Evolutionary conservation across 2,888 invertebrate species (phyloP), one percentile per base, ranked within the genome.

Genomic region (Chelonus formosanus): DNA sequence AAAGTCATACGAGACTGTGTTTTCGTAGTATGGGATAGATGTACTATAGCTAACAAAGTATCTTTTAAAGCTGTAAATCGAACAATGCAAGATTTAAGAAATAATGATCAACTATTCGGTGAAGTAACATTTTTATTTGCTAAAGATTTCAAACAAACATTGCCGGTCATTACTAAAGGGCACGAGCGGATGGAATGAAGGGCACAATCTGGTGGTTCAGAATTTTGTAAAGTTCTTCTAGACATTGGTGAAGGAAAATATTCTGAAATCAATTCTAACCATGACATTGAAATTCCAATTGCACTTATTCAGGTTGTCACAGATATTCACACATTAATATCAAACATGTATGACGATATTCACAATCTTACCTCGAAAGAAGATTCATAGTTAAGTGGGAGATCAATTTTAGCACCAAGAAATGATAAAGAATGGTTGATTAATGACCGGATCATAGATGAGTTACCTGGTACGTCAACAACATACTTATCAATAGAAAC

Each of bases 11-110:
- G 2, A 20, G 20, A 20, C 20, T 20, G 20, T 20, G 20, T 20
- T 20, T 20, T 20, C 3, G 80, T 85, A n/a, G 68, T 85, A 45
- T 84, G 78, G 82, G 83, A 85, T 73, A 82, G 85, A 74, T 76
- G 76, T 66, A 80, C 81, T 6, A 84, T 84, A 82, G 71, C 78
- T 3, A 79, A 81, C 67, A 82, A 80, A 70, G 67, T 69, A 63
- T 64, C 73, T 40, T 62, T 83, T 10, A 78, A 83, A 67, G 79
- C 82, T 20, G 20, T 20, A 2, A 71, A 81, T 64, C 10, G 6
- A 71, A 80, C 65, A n/a, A 45, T 76, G 10, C 50, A 65, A 68
- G 74, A 77, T 66, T 47, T 73, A 3, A 57, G 67, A 47, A 52
- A 40, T 32, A 69, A 69, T 44, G 68, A 63, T 53, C 48, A 65